Evolutionary conservation across 2,888 invertebrate genomes (phyloP), one percentile per base, ranked within the genome.

Genomic region (Tenthredo livida): DNA sequence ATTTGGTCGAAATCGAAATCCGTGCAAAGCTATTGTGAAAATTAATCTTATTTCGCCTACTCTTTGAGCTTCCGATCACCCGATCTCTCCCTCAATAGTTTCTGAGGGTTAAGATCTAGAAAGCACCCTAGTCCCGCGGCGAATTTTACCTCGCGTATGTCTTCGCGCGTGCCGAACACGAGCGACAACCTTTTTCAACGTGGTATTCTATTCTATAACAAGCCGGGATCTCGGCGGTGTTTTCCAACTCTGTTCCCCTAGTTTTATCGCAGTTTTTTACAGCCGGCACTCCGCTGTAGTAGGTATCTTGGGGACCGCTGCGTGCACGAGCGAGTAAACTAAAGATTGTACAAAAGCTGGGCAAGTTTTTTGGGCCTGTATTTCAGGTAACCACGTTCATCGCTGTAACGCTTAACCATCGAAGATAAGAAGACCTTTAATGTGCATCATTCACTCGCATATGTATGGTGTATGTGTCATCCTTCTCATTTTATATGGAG

Each of bases 141-240:
- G n/a, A 10, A 25, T 21, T 25, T 61, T 15, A 12, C 54, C 54
- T 47, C 77, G 77, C 54, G 50, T 47, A 17, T 77, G 77, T 77
- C 77, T 58, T 65, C 80, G 80, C 90, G 90, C 90, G 90, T 91
- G 90, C 89, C 89, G 84, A 88, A 89, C 90, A 90, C 90, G 90
- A 90, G 91, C 88, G 87, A 85, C 87, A 84, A 85, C 87, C 85
- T 54, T 25, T 54, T 54, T 73, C 73, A 21, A 73, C 25, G 47
- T 15, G 47, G 67, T 67, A 67, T 67, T 67, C 67, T 67, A 33
- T 73, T 73, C 73, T 47, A 15, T 43, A n/a, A 25, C 43, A 43
- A 67, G 15, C 40, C 21, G 37, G 9, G 70, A 37, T 40, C 72
- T 43, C 1, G 21, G 7, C 85, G 85, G 85, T 72, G 86, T 87